These are phyloP conservation scores for Astyanax mexicanus DNA, from an alignment of 2,797 vertebrate genomes.

Conservation along the genomic window DNA sequence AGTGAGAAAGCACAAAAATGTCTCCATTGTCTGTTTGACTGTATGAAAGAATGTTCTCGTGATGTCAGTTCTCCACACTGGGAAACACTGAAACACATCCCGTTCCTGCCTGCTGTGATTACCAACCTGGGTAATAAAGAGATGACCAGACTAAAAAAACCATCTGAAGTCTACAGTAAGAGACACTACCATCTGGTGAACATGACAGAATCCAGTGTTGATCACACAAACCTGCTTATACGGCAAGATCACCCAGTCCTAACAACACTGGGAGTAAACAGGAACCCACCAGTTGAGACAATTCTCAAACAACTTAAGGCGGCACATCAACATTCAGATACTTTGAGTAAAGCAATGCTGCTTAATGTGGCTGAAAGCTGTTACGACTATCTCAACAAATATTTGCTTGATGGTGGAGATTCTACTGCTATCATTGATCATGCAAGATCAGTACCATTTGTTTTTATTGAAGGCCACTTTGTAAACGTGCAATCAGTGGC, in stretches of 20 bases:
- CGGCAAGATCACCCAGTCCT: constrained; percentile 66
- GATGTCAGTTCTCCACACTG: constrained; percentile 61
- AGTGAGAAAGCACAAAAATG: constrained; percentile 62
- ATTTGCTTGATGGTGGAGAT: constrained; percentile 52
- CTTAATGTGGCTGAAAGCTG: constrained; percentile 66
- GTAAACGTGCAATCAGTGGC: constrained; percentile 76
- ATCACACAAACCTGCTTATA: constrained; percentile 59
- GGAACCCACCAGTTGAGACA: constrained; percentile 58
- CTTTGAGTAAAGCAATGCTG: constrained; percentile 54
- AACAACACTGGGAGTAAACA: constrained; percentile 60
- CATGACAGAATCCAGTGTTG: constrained; percentile 73
- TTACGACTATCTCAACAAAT: constrained; percentile 72
- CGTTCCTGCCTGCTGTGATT: constrained; percentile 73
- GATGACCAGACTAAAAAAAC: constrained; percentile 61
- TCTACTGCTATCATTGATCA: constrained; percentile 55
- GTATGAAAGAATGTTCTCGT: constrained; percentile 65
- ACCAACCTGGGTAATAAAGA: constrained; percentile 56
- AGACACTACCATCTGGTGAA: constrained; percentile 67
- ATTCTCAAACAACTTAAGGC: constrained; percentile 75
- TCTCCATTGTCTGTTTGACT: constrained; percentile 75
- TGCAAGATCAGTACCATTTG: constrained; percentile 75
- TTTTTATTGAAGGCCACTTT: constrained; percentile 77
- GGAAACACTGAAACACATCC: constrained; percentile 65
- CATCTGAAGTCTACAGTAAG: constrained; percentile 69
- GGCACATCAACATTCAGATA: constrained; percentile 52